phyloP scores from a whole-genome alignment of 2,113 vertebrate genomes.

The Parotia lawesii region DNA sequence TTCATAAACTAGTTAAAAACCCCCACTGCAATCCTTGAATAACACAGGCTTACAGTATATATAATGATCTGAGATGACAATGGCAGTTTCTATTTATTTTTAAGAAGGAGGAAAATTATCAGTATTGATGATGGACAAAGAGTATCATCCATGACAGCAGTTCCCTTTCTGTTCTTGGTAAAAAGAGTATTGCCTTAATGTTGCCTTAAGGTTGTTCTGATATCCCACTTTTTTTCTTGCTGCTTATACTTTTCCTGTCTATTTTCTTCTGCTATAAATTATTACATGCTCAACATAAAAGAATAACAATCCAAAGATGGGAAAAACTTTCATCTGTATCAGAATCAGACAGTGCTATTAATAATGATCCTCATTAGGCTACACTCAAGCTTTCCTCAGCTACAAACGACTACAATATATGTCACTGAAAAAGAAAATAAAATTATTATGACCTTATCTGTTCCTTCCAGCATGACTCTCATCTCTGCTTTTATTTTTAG shows the following conservation, averaged over 20 bases:
- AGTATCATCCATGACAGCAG: neutral
- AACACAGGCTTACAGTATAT: neutral
- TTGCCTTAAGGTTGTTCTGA: neutral
- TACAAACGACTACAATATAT: neutral
- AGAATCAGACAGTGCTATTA: neutral
- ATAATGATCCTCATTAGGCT: slow-evolving; percentile 28
- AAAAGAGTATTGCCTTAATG: neutral
- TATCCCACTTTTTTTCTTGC: neutral
- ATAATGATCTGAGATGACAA: neutral
- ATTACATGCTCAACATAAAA: neutral
- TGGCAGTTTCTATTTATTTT: neutral
- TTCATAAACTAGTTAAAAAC: neutral
- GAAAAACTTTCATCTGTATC: neutral
- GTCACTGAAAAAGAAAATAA: neutral
- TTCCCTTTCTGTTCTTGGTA: neutral
- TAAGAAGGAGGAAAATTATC: neutral
- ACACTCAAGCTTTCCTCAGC: neutral
- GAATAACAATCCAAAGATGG: neutral
- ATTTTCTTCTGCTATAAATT: neutral
- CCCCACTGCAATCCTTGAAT: neutral
- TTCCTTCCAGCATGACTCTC: neutral
- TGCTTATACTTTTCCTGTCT: neutral
- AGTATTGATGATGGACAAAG: neutral
- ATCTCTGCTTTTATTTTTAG: neutral
- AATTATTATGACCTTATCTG: neutral